phyloP scores from a whole-genome alignment of 2,888 invertebrate genomes.

The Axea sp. region DNA sequence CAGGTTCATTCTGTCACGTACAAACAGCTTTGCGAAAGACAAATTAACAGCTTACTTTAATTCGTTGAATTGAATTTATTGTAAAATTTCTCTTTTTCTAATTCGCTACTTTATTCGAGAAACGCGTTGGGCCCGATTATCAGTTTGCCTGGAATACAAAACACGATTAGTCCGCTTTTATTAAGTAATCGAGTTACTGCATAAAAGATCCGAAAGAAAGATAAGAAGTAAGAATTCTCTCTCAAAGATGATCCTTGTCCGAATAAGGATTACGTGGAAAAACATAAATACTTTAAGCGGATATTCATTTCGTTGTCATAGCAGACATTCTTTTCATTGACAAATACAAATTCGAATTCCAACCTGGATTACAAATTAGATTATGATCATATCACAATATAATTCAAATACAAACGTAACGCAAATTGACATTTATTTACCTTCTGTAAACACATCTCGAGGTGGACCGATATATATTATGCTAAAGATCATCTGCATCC shows the following conservation, averaged over 20 bases:
- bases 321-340: conserved; percentile 12
- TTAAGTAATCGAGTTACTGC: conserved; percentile 22
- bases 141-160: conserved; percentile 3
- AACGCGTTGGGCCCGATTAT: conserved; percentile 16
- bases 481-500: too few relatives aligned
- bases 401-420: neutral
- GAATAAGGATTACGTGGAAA: conserved; percentile 29
- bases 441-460: too few relatives aligned
- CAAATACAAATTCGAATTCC: conserved; percentile 15
- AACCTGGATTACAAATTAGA: conserved; percentile 27
- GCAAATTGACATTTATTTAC: neutral
- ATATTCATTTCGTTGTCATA: conserved; percentile 7
- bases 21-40: neutral
- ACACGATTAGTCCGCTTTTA: conserved; percentile 14
- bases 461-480: too few relatives aligned
- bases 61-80: neutral
- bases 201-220: conserved; percentile 1
- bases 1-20: neutral
- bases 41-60: conserved; percentile 4
- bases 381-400: conserved; percentile 7
- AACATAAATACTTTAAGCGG: conserved; percentile 24
- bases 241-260: conserved; percentile 5
- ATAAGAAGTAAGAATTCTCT: conserved; percentile 19
- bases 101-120: conserved; percentile 4
- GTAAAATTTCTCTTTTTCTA: neutral